Conservation (phyloP, 2,113 vertebrate genomes). For the Leiothrix lutea region DNA sequence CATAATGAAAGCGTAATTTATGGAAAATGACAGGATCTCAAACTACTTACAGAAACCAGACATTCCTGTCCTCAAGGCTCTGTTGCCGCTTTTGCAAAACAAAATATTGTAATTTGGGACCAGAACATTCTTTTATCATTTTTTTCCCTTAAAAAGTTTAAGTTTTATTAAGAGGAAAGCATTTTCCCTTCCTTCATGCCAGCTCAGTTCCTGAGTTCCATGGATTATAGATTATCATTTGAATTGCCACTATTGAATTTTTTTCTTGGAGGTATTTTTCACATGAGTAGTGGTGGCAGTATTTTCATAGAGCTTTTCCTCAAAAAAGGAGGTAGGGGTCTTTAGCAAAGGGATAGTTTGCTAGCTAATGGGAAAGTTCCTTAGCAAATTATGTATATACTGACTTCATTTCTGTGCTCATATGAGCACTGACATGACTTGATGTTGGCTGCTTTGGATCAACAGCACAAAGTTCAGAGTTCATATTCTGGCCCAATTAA, state of each 20-base stretch:
- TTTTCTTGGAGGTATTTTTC: background rate
- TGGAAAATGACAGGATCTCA: background rate
- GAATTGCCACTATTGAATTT: background rate
- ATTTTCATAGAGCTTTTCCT: background rate
- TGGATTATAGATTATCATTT: background rate
- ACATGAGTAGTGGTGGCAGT: background rate
- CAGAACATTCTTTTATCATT: background rate
- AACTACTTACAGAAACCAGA: background rate
- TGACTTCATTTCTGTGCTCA: background rate
- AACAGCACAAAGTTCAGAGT: background rate
- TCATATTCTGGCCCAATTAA: background rate
- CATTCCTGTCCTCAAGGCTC: background rate
- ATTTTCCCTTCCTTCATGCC: background rate
- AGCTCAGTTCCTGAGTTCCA: background rate
- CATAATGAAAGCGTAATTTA: background rate
- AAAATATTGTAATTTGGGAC: background rate
- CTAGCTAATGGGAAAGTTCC: background rate
- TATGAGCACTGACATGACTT: background rate
- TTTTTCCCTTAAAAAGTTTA: background rate
- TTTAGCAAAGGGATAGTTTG: background rate
- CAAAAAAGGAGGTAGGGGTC: background rate
- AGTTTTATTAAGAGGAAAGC: background rate
- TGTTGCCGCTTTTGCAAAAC: background rate
- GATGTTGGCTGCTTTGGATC: background rate
- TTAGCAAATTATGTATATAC: background rate